Conservation (phyloP, 2,888 invertebrate species). For the Electrophaes corylata region DNA sequence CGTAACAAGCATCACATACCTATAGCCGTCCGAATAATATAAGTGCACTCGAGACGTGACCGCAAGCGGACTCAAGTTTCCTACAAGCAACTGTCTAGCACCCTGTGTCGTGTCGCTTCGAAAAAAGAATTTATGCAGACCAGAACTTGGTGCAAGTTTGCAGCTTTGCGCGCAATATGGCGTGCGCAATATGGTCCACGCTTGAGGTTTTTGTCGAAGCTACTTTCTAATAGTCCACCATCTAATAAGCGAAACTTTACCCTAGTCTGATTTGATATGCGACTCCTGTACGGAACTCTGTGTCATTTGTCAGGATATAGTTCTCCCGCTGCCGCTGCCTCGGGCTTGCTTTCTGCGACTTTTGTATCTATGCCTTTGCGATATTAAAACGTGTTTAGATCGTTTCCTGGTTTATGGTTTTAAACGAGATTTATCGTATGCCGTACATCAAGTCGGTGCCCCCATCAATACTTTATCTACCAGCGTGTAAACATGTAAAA, state of each 20-base stretch:
- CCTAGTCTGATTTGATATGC: constrained; percentile 78
- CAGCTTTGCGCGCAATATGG: constrained; percentile 65
- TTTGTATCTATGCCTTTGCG: constrained; percentile 34
- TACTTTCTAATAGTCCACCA: constrained; percentile 78
- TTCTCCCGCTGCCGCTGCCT: constrained; percentile 33
- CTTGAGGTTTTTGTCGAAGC: constrained; percentile 73
- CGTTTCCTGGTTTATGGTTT: constrained; percentile 34
- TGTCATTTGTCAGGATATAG: constrained; percentile 64
- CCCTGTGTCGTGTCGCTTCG: constrained; percentile 38
- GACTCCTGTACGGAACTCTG: constrained; percentile 66
- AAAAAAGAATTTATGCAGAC: constrained; percentile 69
- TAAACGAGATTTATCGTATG: constrained; percentile 33
- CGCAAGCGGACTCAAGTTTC: constrained; percentile 51
- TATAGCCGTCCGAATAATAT: constrained; percentile 54
- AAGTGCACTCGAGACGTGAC: constrained; percentile 54
- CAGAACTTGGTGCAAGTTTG: constrained; percentile 75
- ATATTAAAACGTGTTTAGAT: constrained; percentile 33
- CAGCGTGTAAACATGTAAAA: constrained; percentile 53
- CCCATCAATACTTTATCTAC: constrained; percentile 40
- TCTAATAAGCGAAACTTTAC: constrained; percentile 80
- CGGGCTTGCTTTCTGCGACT: constrained; percentile 36
- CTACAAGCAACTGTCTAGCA: constrained; percentile 45
- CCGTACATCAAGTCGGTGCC: constrained; percentile 25
- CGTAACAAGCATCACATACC: constrained; percentile 25
- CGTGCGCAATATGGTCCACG: constrained; percentile 76